Percentiles rank a stretch among this genome's conserved stretches.
Evolutionary conservation across 2,113 vertebrate species (phyloP).

Genomic region (Anoplopoma fimbria): DNA sequence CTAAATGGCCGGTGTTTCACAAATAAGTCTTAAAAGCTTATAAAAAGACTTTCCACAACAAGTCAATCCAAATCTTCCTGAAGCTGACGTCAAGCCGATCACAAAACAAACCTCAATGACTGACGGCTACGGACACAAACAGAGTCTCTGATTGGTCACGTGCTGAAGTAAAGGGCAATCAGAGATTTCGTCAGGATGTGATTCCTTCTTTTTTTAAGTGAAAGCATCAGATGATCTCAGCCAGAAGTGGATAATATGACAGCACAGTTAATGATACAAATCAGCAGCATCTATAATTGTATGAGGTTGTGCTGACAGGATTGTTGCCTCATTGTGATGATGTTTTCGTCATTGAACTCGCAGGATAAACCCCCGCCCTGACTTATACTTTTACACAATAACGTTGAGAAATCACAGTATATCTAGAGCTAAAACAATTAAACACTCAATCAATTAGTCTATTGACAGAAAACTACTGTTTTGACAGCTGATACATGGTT

Average conservation of each 20-base stretch:
- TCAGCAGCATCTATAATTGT: not conserved
- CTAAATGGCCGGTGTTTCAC: slow-evolving; percentile 30
- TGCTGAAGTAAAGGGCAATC: not conserved
- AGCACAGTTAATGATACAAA: not conserved
- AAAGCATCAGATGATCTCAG: not conserved
- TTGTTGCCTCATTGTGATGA: not conserved
- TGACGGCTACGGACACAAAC: not conserved
- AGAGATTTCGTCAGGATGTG: not conserved
- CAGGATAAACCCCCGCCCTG: not conserved
- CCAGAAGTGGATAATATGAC: not conserved
- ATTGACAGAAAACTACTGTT: no score
- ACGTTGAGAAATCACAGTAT: not conserved
- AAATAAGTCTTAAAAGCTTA: slow-evolving; percentile 47
- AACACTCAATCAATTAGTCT: not conserved
- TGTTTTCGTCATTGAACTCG: not conserved
- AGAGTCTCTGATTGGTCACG: slow-evolving; percentile 7
- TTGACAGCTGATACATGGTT: not conserved
- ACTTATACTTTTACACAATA: no score
- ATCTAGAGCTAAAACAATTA: not conserved
- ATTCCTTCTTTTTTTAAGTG: not conserved
- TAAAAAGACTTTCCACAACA: not conserved
- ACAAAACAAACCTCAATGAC: not conserved
- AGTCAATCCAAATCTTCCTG: not conserved
- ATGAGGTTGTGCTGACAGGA: not conserved
- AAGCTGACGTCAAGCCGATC: not conserved